Conservation (phyloP, 2,888 invertebrate species). For the Drosophila mimetica region DNA sequence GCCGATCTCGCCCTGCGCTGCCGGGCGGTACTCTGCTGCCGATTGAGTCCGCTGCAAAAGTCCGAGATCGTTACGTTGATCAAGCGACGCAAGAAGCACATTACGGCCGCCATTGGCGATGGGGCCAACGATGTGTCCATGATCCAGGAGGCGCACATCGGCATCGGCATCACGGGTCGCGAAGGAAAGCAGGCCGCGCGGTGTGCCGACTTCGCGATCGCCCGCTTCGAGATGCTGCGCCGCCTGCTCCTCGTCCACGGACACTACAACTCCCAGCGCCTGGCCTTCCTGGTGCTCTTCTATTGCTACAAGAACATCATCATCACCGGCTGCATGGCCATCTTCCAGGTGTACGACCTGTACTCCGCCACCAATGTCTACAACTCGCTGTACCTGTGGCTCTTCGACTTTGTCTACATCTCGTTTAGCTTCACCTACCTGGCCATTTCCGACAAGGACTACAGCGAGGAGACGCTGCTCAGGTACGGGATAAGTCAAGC, state of each 20-base stretch:
- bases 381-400: conserved; percentile 89
- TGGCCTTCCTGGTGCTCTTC: conserved; percentile 90
- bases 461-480: conserved; percentile 85
- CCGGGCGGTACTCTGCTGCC: conserved; percentile 93
- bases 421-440: conserved; percentile 89
- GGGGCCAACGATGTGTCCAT: conserved; percentile 99
- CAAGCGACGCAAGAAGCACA: conserved; percentile 85
- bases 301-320: conserved; percentile 94
- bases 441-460: conserved; percentile 90
- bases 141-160: conserved; percentile 98
- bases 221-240: conserved; percentile 91
- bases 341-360: conserved; percentile 85
- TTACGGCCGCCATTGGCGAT: conserved; percentile 97
- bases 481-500: conserved; percentile 82
- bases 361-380: conserved; percentile 88
- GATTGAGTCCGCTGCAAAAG: conserved; percentile 95
- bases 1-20: conserved; percentile 89
- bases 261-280: conserved; percentile 91
- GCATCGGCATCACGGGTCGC: conserved; percentile 90
- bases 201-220: conserved; percentile 93
- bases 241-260: conserved; percentile 91
- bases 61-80: conserved; percentile 95
- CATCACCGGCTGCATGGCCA: conserved; percentile 87
- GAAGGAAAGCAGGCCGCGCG: conserved; percentile 89
- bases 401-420: conserved; percentile 90